Evolutionary conservation across 2,113 vertebrate genomes (phyloP).

Genomic region (Paramormyrops kingsleyae): DNA sequence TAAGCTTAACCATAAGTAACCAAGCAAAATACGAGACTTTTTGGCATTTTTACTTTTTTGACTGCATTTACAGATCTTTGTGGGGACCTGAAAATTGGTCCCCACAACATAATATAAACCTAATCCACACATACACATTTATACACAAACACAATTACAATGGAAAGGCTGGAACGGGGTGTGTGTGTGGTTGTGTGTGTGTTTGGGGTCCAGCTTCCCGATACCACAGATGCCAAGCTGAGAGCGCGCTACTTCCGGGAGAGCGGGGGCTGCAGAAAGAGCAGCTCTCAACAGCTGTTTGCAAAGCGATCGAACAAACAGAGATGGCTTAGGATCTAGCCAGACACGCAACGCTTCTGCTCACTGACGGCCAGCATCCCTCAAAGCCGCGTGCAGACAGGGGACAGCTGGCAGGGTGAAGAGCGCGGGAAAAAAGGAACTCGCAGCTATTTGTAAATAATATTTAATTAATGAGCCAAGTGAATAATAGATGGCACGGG

Average conservation of each 20-base stretch:
- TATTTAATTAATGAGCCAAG: conserved; percentile 39
- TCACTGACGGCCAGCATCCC: background rate
- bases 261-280: background rate
- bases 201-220: background rate
- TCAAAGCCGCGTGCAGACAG: conserved; percentile 3
- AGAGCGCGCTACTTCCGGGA: background rate
- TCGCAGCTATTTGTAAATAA: conserved; percentile 46
- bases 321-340: background rate
- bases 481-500: conserved; percentile 31
- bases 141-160: too few relatives aligned
- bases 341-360: background rate
- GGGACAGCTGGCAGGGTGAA: conserved; percentile 20
- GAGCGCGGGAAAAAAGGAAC: conserved; percentile 12
- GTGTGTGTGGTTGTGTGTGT: background rate
- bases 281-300: background rate
- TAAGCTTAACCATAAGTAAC: too few relatives aligned
- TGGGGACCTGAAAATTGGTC: too few relatives aligned
- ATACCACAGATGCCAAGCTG: background rate
- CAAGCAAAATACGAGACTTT: too few relatives aligned
- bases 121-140: too few relatives aligned
- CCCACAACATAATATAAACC: too few relatives aligned
- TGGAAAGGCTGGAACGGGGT: background rate
- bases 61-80: too few relatives aligned
- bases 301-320: background rate
- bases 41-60: too few relatives aligned